Base-by-base conservation (phyloP, 2,113 vertebrate genomes). In the Scophthalmus maximus region DNA sequence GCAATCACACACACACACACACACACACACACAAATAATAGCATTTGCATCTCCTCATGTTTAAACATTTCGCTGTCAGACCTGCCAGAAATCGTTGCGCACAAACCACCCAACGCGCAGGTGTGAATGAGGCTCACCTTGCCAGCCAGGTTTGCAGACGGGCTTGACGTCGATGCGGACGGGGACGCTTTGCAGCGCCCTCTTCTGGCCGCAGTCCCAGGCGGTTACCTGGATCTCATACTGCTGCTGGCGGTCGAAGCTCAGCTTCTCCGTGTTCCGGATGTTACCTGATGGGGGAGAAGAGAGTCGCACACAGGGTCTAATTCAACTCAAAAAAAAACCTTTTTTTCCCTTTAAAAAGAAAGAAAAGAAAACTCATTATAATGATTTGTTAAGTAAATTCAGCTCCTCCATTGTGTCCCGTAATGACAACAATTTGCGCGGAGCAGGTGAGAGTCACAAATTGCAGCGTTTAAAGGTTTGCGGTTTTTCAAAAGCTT, bases 61-160 rank as follows among this genome's bases (percentile, higher is more conserved):
- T 29, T 47, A 66, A 68, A 70, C 53, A 30, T 11, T 3, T 22
- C 29, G 6, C 52, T 51, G 30, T 50, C 26, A 46, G 36, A 67
- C 30, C 52, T 1, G n/a, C 12, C 10, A 27, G 47, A 27, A n/a
- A n/a, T n/a, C n/a, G 30, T 14, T 32, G 3, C 18, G n/a, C 29
- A 47, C 29, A 32, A 4, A 40, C 23, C 36, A 66, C 56, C 22
- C 46, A 23, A 46, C 42, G n/a, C 18, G n/a, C 42, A 3, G 42
- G 8, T 8, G 2, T 9, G 50, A 52, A 15, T 12, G 58, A 7
- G 55, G 23, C 84, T 49, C 88, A 99, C 97, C 98, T 96, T 98
- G 96, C 97, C 97, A 99, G 76, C 97, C 98, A 11, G 98, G 97
- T 79, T 97, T 98, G 91, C 98, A 99, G 67, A 97, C 94, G 0